These are phyloP conservation scores for Ennomos quercinarius DNA, from an alignment of 2,888 invertebrate genomes.

Conservation along the genomic window DNA sequence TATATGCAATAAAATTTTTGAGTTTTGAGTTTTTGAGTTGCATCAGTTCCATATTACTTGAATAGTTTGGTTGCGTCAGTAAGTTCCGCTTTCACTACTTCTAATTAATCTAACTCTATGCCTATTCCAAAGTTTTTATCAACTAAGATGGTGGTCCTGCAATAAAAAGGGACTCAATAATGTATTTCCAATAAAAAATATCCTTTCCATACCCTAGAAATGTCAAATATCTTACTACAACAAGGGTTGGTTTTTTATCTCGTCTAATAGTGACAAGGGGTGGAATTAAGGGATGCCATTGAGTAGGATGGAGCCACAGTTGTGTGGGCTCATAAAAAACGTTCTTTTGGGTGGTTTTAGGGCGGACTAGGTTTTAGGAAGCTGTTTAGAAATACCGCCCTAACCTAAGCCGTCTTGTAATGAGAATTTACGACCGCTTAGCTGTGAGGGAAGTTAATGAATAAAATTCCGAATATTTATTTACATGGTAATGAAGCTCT, in stretches of 20 bases:
- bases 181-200: constrained; percentile 27
- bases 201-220: constrained; percentile 16
- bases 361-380: neutral
- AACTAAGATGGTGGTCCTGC: neutral
- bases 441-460: no score
- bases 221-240: constrained; percentile 24
- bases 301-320: constrained; percentile 3
- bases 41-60: no score
- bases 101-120: constrained; percentile 3
- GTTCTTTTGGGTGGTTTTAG: neutral
- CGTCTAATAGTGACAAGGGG: constrained; percentile 25
- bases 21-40: no score
- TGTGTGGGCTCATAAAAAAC: constrained; percentile 9
- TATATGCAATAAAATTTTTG: no score
- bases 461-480: no score
- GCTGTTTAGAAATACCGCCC: neutral
- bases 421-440: no score
- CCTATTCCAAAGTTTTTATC: constrained; percentile 3
- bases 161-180: constrained; percentile 15
- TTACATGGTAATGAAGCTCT: no score
- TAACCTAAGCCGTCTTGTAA: no score
- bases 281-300: constrained; percentile 17
- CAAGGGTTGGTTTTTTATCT: constrained; percentile 26
- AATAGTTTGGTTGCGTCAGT: no score
- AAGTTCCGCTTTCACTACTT: no score